A percentile compares a stretch with the other conserved stretches of the same genome.
Conservation (phyloP, 1,140 invertebrate species). For the Cherax destructor region DNA sequence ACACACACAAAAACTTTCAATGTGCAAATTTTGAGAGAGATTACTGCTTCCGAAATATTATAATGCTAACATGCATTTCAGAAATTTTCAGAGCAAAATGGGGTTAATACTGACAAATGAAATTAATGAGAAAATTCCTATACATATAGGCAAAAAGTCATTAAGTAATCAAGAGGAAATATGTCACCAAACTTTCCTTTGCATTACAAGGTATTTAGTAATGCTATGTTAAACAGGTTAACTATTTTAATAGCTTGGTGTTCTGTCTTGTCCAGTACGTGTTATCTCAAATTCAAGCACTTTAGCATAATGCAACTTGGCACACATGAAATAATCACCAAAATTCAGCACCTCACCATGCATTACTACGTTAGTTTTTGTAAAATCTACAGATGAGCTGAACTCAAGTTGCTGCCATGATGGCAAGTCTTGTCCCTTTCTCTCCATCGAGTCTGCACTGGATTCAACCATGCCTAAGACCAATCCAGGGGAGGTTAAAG, state of each 20-base stretch:
- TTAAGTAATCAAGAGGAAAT: no score
- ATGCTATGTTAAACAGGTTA: not conserved
- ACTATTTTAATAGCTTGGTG: not conserved
- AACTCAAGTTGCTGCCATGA: constrained; percentile 8
- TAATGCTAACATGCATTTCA: not conserved
- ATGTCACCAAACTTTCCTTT: not conserved
- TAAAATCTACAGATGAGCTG: not conserved
- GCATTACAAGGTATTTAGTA: not conserved
- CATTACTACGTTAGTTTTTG: not conserved
- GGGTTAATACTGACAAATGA: not conserved
- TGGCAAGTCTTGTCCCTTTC: not conserved
- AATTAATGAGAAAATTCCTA: not conserved
- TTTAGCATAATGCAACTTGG: not conserved
- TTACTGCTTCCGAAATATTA: not conserved
- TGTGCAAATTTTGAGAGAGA: not conserved
- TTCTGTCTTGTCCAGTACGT: not conserved
- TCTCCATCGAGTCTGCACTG: not conserved
- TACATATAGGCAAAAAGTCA: no score
- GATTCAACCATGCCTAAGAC: not conserved
- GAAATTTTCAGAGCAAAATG: not conserved
- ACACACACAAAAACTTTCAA: not conserved
- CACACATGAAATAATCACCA: not conserved
- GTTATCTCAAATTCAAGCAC: not conserved
- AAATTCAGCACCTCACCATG: not conserved
- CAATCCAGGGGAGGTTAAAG: not conserved